A percentile compares a stretch with the other conserved stretches of the same genome.
Evolutionary conservation across 2,888 invertebrate species (phyloP).

Genomic region (Ashinkailepas kermadecensis): DNA sequence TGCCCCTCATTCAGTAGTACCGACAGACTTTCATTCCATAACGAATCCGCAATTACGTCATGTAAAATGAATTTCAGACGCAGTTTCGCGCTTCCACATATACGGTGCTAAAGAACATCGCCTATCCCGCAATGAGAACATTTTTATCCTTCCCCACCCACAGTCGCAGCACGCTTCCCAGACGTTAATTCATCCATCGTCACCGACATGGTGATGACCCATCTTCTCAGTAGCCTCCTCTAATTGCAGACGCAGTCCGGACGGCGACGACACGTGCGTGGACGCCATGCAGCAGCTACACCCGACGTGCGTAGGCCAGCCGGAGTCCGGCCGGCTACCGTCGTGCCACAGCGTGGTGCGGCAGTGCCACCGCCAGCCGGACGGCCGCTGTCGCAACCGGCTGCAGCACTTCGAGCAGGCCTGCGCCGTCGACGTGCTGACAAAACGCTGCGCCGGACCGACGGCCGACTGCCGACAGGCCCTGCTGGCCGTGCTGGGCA

Average conservation of each 20-base stretch:
- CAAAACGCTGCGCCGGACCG: slow-evolving; percentile 79
- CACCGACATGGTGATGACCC: no score
- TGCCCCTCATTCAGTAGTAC: no score
- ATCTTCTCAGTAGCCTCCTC: neutral
- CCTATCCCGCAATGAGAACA: no score
- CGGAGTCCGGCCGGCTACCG: slow-evolving; percentile 61
- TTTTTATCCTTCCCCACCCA: no score
- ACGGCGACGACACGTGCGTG: slow-evolving; percentile 65
- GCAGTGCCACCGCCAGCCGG: slow-evolving; percentile 38
- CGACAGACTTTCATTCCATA: no score
- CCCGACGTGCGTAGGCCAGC: slow-evolving; percentile 75
- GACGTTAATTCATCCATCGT: no score
- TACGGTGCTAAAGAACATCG: no score
- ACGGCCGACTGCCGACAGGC: slow-evolving; percentile 76
- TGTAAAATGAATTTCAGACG: no score
- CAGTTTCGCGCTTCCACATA: no score
- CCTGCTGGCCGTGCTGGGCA: slow-evolving; percentile 78
- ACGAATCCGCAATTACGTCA: no score
- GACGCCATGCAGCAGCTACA: slow-evolving; percentile 81
- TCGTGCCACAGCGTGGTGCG: slow-evolving; percentile 65
- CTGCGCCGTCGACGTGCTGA: slow-evolving; percentile 82
- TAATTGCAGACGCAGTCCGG: neutral
- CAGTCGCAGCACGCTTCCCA: no score
- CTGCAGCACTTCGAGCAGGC: slow-evolving; percentile 83
- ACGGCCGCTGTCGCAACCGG: slow-evolving; percentile 53